A percentile compares a stretch with the other conserved stretches of the same genome.
phyloP scores from a whole-genome alignment of 2,113 vertebrate genomes.

The Nematolebias whitei region DNA sequence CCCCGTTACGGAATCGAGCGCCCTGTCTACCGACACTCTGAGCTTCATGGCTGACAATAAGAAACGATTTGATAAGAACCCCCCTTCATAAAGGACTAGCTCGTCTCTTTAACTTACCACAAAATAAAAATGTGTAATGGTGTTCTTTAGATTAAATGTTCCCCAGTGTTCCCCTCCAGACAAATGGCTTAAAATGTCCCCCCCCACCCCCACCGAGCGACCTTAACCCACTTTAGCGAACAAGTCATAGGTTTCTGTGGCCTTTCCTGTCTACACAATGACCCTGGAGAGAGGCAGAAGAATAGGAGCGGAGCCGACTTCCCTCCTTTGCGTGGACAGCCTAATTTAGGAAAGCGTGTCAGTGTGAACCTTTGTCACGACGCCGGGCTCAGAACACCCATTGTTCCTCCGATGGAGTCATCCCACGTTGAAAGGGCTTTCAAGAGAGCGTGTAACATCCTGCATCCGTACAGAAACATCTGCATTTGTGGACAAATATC shows the following conservation, averaged over 20 bases:
- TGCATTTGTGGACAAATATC: slow-evolving; percentile 50
- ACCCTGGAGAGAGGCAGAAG: slow-evolving; percentile 70
- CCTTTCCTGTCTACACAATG: slow-evolving; percentile 79
- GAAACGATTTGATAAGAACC: no score
- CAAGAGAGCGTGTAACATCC: slow-evolving; percentile 48
- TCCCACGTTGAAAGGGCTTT: slow-evolving; percentile 59
- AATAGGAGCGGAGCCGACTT: slow-evolving; percentile 68
- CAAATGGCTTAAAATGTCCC: no score
- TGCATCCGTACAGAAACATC: slow-evolving; percentile 50
- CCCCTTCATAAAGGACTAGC: no score
- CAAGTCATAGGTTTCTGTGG: slow-evolving; percentile 72
- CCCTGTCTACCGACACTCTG: no score
- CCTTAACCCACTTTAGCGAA: slow-evolving; percentile 78
- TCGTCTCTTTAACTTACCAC: no score
- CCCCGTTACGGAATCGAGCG: no score
- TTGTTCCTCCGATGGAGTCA: slow-evolving; percentile 76
- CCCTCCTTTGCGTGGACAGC: slow-evolving; percentile 68
- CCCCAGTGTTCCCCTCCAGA: no score
- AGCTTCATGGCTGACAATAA: no score
- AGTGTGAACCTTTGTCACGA: slow-evolving; percentile 78
- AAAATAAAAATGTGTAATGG: no score
- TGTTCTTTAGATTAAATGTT: no score
- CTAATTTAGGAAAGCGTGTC: slow-evolving; percentile 81
- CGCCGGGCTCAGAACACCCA: slow-evolving; percentile 72
- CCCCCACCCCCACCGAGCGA: slow-evolving; percentile 20